phyloP scores from a whole-genome alignment of 2,888 invertebrate genomes.

The Agrilus biguttatus region DNA sequence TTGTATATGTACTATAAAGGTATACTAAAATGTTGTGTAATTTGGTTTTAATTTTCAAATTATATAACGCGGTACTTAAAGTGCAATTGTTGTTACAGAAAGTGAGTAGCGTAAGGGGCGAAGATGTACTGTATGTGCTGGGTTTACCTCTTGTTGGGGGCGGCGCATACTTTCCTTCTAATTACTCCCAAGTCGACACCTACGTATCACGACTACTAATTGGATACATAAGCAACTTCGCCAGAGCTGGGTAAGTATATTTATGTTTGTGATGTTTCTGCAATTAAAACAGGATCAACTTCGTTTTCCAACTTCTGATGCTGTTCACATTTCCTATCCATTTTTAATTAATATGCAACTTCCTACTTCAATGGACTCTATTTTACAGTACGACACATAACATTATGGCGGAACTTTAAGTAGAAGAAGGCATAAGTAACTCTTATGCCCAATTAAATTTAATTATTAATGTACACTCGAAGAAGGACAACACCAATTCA shows the following conservation, averaged over 20 bases:
- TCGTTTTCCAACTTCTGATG: background rate
- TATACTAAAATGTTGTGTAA: no score
- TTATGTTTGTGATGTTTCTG: background rate
- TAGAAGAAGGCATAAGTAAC: no score
- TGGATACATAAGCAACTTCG: slow-evolving; percentile 77
- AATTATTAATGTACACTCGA: no score
- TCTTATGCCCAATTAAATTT: no score
- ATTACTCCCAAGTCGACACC: slow-evolving; percentile 66
- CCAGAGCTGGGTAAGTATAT: slow-evolving; percentile 63
- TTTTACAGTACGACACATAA: no score
- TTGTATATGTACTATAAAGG: no score
- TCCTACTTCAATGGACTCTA: no score
- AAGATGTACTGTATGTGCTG: slow-evolving; percentile 73
- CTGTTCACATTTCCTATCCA: background rate
- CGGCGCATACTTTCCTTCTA: slow-evolving; percentile 52
- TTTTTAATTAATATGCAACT: background rate
- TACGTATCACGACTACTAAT: slow-evolving; percentile 65
- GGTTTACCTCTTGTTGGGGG: slow-evolving; percentile 61
- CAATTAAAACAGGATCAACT: background rate
- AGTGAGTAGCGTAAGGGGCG: slow-evolving; percentile 70
- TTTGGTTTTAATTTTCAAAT: no score
- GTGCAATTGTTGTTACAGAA: slow-evolving; percentile 36
- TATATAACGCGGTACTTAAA: no score
- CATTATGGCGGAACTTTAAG: no score
- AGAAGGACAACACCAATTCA: no score